These are phyloP conservation scores for Oreonectes daqikongensis DNA, from an alignment of 2,797 vertebrate species.

Conservation along the genomic window DNA sequence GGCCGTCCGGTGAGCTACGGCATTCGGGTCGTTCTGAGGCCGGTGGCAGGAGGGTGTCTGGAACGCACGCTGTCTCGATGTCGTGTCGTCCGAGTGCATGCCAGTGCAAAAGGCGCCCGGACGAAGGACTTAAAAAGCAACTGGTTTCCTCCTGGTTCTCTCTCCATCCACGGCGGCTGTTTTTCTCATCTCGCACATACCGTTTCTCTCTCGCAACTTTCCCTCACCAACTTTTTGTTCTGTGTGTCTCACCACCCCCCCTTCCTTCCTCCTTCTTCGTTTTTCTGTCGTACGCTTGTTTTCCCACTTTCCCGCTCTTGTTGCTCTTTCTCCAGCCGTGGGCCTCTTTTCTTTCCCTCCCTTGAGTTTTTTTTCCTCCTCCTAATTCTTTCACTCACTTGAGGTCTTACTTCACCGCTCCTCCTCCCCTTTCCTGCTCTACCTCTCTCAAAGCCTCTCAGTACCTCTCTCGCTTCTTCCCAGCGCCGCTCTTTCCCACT, in stretches of 20 bases:
- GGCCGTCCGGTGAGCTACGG: too few relatives aligned
- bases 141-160: conserved; percentile 68
- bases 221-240: conserved; percentile 66
- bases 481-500: conserved; percentile 53
- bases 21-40: conserved; percentile 15
- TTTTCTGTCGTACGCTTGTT: conserved; percentile 56
- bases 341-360: conserved; percentile 68
- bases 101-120: conserved; percentile 65
- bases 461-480: conserved; percentile 25
- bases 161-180: conserved; percentile 75
- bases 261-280: conserved; percentile 67
- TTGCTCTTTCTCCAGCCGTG: conserved; percentile 72
- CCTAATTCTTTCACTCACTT: conserved; percentile 65
- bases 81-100: conserved; percentile 77
- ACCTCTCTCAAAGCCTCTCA: conserved; percentile 61
- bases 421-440: conserved; percentile 65
- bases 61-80: conserved; percentile 67
- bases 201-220: conserved; percentile 46
- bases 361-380: conserved; percentile 52
- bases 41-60: conserved; percentile 62
- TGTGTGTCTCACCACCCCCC: conserved; percentile 46
- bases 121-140: conserved; percentile 71
- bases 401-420: conserved; percentile 64
- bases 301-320: conserved; percentile 55
- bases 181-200: conserved; percentile 75